Evolutionary conservation across 2,888 invertebrate species (phyloP), one percentile per base, ranked within the genome.

Genomic region (Thera britannica): DNA sequence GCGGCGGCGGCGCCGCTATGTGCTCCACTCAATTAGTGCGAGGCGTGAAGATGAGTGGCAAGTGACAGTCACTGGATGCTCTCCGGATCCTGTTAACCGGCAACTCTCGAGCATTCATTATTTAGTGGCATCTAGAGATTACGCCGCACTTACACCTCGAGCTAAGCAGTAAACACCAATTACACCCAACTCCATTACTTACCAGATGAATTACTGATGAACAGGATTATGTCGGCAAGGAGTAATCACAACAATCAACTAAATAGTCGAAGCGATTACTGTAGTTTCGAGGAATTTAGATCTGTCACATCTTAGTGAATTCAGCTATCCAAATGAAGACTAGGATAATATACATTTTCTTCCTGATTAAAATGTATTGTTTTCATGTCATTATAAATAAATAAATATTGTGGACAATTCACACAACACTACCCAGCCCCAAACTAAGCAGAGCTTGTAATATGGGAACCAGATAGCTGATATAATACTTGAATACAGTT

Each of bases 11-110:
- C 68, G 75, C 77, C 68, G 72, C 68, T 68, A 61, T 80, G 77
- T 79, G 77, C 77, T 75, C 79, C 80, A 81, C 82, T 84, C 84
- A 84, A 84, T 84, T 83, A 84, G 79, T 76, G 76, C 74, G 76
- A 77, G 76, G 78, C 77, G 75, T 80, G 79, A 83, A 82, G 80
- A 83, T 80, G 82, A 84, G 80, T 82, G 79, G 76, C 77, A 80
- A 78, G 76, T 81, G 83, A 82, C 82, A 78, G 78, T 67, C 71
- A 77, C 76, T 75, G 67, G 74, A 77, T 76, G 78, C 75, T 79
- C 73, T 74, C 71, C 78, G 75, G 75, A 78, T 78, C 81, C 81
- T 79, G 78, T 77, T 78, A 77, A 75, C 73, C 76, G 75, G 76
- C 73, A 70, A 69, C 74, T 71, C 70, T 70, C 63, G 70, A 75